Conservation (phyloP, 1,140 invertebrate genomes). For the Drosophila asahinai region DNA sequence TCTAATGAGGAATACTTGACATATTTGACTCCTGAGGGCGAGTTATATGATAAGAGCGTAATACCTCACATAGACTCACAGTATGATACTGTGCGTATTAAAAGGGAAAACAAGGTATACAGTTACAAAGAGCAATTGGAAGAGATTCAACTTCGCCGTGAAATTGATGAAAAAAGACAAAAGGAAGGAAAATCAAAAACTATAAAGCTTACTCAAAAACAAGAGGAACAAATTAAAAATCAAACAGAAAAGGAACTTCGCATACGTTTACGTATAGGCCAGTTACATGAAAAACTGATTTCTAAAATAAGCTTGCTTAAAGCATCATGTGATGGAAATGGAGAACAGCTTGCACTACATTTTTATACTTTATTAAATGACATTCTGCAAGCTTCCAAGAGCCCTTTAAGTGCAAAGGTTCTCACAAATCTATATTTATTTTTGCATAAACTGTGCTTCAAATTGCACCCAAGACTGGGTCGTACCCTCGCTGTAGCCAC, state of each 20-base stretch:
- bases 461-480: slow-evolving; percentile 32
- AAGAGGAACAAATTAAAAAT: slow-evolving; percentile 95
- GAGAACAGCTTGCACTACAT: slow-evolving; percentile 87
- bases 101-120: slow-evolving; percentile 98
- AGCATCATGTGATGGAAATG: slow-evolving; percentile 88
- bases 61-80: slow-evolving; percentile 91
- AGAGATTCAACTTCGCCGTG: slow-evolving; percentile 95
- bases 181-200: slow-evolving; percentile 93
- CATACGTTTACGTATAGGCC: slow-evolving; percentile 87
- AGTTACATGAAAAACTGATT: slow-evolving; percentile 88
- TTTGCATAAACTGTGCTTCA: slow-evolving; percentile 83
- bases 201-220: slow-evolving; percentile 92
- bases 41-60: slow-evolving; percentile 96
- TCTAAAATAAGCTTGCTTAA: slow-evolving; percentile 88
- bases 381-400: slow-evolving; percentile 88
- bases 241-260: slow-evolving; percentile 94
- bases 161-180: slow-evolving; percentile 95
- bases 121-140: slow-evolving; percentile 98
- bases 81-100: slow-evolving; percentile 90
- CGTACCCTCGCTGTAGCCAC: slow-evolving; percentile 88
- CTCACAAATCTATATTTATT: slow-evolving; percentile 88
- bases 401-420: slow-evolving; percentile 89
- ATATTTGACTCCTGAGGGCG: slow-evolving; percentile 94
- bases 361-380: slow-evolving; percentile 88
- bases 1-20: slow-evolving; percentile 95